Base-by-base conservation (phyloP, 2,888 invertebrate genomes). In the Coecobrya sp. region DNA sequence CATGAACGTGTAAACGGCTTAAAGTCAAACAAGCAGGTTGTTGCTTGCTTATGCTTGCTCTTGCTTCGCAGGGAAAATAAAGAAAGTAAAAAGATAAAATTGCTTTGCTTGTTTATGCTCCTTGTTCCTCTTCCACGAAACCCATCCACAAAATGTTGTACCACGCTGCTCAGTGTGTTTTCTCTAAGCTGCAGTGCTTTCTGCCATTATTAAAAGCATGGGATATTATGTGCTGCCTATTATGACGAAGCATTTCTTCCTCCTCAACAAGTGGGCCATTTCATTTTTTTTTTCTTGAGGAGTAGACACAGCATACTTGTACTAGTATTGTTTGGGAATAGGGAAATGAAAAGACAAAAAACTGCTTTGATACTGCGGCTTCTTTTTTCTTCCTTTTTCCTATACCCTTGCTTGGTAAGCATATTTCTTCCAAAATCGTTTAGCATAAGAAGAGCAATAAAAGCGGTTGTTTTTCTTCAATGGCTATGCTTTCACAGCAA, bases 201-300 rank as follows among this genome's bases (percentile, higher is more conserved):
- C 36, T 68, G 36, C 36, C n/a, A 1, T 68, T 68, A 68, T 68
- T 68, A 68, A 19, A 19, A 19, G 5, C 7, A 22, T 5, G 19
- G 68, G 36, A 30, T 36, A 65, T 19, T 11, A 45, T 70, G n/a
- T 70, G 3, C 25, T 25, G 0, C 70, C n/a, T 19, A n/a, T n/a
- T 42, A 36, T 13, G 30, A 30, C 10, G 16, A 68, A 27, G 25
- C 19, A 1, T n/a, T n/a, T 16, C 16, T 16, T 25, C n/a, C 13
- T 73, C 79, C n/a, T 79, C 79, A 79, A 79, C 79, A 79, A 79
- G 79, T 79, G 79, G 27, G 79, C 27, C 79, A 55, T 52, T 79
- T 79, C 27, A 25, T 52, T 27, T 79, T 79, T 49, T 13, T 25
- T 25, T 45, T 25, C 19, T 25, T 19, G 16, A 27, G 55, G 22